Conservation (phyloP, 2,113 vertebrate genomes). For the Galeopterus variegatus region DNA sequence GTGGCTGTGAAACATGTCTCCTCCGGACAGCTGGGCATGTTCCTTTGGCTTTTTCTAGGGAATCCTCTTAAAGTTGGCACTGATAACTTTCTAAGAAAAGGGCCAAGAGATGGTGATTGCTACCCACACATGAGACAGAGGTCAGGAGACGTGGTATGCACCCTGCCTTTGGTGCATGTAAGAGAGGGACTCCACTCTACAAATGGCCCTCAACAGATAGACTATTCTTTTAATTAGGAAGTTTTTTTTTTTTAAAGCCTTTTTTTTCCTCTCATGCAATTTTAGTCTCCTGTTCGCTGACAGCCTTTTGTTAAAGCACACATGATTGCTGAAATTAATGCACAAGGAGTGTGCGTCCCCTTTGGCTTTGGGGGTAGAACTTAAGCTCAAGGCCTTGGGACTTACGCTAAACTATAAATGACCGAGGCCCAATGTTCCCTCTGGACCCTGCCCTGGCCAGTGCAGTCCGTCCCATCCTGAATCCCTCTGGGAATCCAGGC, state of each 20-base stretch:
- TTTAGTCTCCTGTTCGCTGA: not conserved
- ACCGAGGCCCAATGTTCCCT: no score
- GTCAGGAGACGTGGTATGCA: no score
- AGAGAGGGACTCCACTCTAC: not conserved
- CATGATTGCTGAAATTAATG: not conserved
- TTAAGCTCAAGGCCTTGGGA: accelerated
- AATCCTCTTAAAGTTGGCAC: not conserved
- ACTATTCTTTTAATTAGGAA: not conserved
- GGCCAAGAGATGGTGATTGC: not conserved
- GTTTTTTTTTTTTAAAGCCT: not conserved
- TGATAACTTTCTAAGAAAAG: not conserved
- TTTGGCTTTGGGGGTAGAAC: not conserved
- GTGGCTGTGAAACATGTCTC: accelerated
- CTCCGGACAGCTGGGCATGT: accelerated
- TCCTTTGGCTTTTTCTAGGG: not conserved
- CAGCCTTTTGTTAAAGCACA: not conserved
- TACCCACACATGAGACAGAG: accelerated
- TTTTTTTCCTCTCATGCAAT: not conserved
- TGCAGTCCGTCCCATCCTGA: accelerated
- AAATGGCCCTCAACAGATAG: not conserved
- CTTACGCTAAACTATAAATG: no score
- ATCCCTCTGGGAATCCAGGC: constrained; percentile 34
- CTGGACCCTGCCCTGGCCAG: accelerated
- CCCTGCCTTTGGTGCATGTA: no score
- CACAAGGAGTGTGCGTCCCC: accelerated